Conservation (phyloP, 2,888 invertebrate genomes). For the Chaitophorus viminalis region DNA sequence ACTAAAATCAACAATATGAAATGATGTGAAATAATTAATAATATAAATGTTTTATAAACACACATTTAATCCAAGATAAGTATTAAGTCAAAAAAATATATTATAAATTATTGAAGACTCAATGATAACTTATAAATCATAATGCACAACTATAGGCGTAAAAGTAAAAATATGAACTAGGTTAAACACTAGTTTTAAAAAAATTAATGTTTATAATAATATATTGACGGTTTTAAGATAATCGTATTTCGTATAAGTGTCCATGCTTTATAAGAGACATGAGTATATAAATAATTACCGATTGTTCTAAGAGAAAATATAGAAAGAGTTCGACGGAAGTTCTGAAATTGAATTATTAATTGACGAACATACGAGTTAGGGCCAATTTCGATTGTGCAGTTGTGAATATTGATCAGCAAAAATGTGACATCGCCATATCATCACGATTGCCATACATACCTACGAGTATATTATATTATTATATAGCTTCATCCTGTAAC, state of each 20-base stretch:
- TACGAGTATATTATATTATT: background rate
- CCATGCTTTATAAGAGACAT: background rate
- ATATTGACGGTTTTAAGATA: background rate
- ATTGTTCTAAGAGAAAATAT: conserved; percentile 40
- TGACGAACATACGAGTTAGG: conserved; percentile 18
- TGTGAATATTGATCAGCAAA: conserved; percentile 50
- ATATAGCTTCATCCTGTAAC: conserved; percentile 24
- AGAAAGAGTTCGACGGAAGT: conserved; percentile 40
- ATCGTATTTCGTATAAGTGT: background rate
- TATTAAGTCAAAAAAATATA: too few species aligned
- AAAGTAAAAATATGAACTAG: too few species aligned
- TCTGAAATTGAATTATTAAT: conserved; percentile 45
- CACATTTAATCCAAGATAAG: too few species aligned
- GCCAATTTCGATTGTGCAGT: conserved; percentile 48
- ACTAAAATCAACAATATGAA: too few species aligned
- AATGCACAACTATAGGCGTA: too few species aligned
- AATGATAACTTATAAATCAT: too few species aligned
- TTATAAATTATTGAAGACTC: too few species aligned
- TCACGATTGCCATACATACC: conserved; percentile 59
- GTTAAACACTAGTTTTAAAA: too few species aligned
- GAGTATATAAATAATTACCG: conserved; percentile 22
- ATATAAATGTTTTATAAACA: too few species aligned
- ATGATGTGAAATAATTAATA: too few species aligned
- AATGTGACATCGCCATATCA: conserved; percentile 37
- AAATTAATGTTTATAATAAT: too few species aligned